Evolutionary conservation across 1,140 invertebrate species (phyloP).

Genomic region (Ruditapes philippinarum): DNA sequence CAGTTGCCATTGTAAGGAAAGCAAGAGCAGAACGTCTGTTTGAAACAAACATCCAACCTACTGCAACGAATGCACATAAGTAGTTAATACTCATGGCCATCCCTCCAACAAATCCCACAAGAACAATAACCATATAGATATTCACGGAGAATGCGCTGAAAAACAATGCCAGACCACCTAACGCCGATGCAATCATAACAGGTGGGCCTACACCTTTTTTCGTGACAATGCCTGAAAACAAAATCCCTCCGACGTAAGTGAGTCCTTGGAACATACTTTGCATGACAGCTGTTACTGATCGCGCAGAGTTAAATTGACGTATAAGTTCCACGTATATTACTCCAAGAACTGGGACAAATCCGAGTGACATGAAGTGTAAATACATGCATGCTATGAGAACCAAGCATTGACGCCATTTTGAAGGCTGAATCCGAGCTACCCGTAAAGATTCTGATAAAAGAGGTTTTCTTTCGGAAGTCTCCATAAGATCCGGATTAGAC

Average conservation of each 20-base stretch:
- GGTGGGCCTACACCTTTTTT: constrained; percentile 18
- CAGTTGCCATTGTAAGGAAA: constrained; percentile 48
- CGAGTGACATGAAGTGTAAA: constrained; percentile 50
- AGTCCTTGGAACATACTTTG: constrained; percentile 51
- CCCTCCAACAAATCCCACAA: constrained; percentile 35
- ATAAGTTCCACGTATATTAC: constrained; percentile 56
- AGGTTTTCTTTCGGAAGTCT: neutral
- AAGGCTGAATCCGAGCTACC: neutral
- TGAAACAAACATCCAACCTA: constrained; percentile 36
- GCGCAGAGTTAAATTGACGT: constrained; percentile 20
- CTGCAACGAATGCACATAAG: constrained; percentile 42
- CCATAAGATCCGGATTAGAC: neutral
- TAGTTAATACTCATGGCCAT: constrained; percentile 52
- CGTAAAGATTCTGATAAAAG: neutral
- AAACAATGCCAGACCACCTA: constrained; percentile 2
- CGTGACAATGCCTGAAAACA: constrained; percentile 7
- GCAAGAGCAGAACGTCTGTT: constrained; percentile 34
- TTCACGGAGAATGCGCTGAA: constrained; percentile 35
- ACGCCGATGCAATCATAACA: constrained; percentile 34
- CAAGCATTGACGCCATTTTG: constrained; percentile 6
- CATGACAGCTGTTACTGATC: constrained; percentile 7
- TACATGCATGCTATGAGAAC: constrained; percentile 43
- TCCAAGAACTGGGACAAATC: constrained; percentile 16
- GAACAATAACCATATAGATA: constrained; percentile 48
- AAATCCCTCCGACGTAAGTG: constrained; percentile 31